phyloP scores from a whole-genome alignment of 2,113 vertebrate genomes.

The Microcebus griseorufus region DNA sequence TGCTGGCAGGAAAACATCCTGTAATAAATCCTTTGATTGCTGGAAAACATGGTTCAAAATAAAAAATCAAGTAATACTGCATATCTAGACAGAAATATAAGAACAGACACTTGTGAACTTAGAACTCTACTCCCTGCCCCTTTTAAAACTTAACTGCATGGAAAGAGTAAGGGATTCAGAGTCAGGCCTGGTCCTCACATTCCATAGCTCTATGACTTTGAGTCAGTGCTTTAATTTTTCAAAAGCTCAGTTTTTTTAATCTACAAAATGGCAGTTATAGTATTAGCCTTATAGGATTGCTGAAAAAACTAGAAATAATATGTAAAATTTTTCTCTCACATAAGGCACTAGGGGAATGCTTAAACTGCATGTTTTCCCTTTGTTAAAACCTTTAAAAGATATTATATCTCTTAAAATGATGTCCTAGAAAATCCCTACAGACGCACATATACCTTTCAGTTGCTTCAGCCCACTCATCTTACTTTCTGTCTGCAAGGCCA shows the following conservation, averaged over 20 bases:
- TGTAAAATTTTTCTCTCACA: not conserved
- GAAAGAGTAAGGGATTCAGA: not conserved
- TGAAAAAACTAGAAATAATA: not conserved
- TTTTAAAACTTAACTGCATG: not conserved
- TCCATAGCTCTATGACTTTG: not conserved
- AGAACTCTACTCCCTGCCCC: not conserved
- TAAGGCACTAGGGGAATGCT: not conserved
- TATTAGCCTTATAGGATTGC: not conserved
- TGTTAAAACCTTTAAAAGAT: not conserved
- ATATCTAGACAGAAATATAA: not conserved
- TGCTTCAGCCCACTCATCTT: not conserved
- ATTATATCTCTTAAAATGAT: not conserved
- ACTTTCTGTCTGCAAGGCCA: not conserved
- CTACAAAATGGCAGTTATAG: not conserved
- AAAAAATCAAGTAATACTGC: constrained; percentile 35
- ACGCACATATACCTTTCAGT: not conserved
- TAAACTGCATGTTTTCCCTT: not conserved
- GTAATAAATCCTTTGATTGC: constrained; percentile 61
- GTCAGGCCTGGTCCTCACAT: not conserved
- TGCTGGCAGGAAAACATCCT: constrained; percentile 65
- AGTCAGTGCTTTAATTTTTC: not conserved
- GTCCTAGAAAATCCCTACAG: not conserved
- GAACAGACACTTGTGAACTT: not conserved
- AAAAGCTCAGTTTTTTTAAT: constrained; percentile 2
- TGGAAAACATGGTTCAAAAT: constrained; percentile 47